These are phyloP conservation scores for Typhlichthys subterraneus DNA, from an alignment of 2,797 vertebrate genomes.

Conservation along the genomic window DNA sequence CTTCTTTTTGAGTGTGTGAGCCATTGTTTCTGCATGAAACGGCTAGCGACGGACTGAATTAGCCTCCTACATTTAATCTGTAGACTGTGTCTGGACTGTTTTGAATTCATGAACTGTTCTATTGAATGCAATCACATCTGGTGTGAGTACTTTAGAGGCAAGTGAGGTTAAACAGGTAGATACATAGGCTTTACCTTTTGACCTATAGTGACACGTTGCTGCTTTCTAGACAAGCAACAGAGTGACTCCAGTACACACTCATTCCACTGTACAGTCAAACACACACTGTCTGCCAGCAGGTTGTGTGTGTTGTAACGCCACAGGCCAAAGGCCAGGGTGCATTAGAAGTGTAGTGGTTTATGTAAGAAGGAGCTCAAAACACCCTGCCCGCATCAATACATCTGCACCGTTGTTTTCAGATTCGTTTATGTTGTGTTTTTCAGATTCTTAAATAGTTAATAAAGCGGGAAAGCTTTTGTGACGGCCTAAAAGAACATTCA, in stretches of 20 bases:
- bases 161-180: not conserved
- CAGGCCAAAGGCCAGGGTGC: constrained; percentile 33
- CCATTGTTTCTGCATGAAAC: constrained; percentile 4
- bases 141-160: no score
- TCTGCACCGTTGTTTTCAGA: not conserved
- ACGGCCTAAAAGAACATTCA: not conserved
- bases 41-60: constrained; percentile 9
- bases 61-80: constrained; percentile 8
- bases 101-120: not conserved
- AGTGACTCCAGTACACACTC: not conserved
- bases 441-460: no score
- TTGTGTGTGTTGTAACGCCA: constrained; percentile 30
- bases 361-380: constrained; percentile 17
- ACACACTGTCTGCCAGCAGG: constrained; percentile 14
- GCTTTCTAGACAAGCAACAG: constrained; percentile 10
- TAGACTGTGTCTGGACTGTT: no score
- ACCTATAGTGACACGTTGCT: not conserved
- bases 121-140: not conserved
- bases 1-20: constrained; percentile 2
- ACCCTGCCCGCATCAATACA: constrained; percentile 2
- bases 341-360: constrained; percentile 22
- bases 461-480: no score
- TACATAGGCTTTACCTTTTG: no score
- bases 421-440: no score
- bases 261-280: constrained; percentile 8